Evolutionary conservation across 2,113 vertebrate genomes (phyloP).

Genomic region (Pelvicachromis taeniatus): DNA sequence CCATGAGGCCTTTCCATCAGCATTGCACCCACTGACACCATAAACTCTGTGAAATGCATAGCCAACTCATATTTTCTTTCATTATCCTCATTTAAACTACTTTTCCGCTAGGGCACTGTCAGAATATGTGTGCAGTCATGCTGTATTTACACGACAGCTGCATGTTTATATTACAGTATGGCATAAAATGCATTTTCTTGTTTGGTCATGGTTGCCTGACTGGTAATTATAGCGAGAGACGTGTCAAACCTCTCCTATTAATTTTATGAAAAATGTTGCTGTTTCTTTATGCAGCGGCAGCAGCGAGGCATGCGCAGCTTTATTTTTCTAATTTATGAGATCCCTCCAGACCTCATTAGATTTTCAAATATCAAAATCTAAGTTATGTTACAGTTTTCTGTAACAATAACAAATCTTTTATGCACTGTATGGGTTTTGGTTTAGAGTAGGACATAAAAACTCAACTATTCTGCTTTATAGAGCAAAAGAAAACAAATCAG

Average conservation of each 20-base stretch:
- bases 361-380: slow-evolving; percentile 32
- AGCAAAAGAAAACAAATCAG: slow-evolving; percentile 29
- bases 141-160: slow-evolving; percentile 19
- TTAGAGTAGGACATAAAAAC: slow-evolving; percentile 30
- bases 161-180: slow-evolving; percentile 1
- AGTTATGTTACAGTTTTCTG: slow-evolving; percentile 18
- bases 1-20: slow-evolving; percentile 28
- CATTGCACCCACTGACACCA: slow-evolving; percentile 18
- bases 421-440: neutral
- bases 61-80: slow-evolving; percentile 9
- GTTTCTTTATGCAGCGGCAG: neutral
- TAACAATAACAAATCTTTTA: slow-evolving; percentile 24
- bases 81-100: slow-evolving; percentile 3
- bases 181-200: slow-evolving; percentile 6
- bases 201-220: slow-evolving; percentile 5
- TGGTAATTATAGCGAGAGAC: slow-evolving; percentile 28
- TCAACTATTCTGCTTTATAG: slow-evolving; percentile 36
- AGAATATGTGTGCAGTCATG: neutral
- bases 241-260: slow-evolving; percentile 12
- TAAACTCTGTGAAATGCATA: slow-evolving; percentile 19
- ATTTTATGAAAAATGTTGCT: slow-evolving; percentile 12
- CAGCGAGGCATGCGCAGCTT: neutral
- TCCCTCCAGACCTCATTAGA: slow-evolving; percentile 30
- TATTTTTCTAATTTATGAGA: slow-evolving; percentile 37
- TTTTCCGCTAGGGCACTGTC: neutral